phyloP scores from a whole-genome alignment of 2,797 vertebrate species.

The Propithecus deckenii region DNA sequence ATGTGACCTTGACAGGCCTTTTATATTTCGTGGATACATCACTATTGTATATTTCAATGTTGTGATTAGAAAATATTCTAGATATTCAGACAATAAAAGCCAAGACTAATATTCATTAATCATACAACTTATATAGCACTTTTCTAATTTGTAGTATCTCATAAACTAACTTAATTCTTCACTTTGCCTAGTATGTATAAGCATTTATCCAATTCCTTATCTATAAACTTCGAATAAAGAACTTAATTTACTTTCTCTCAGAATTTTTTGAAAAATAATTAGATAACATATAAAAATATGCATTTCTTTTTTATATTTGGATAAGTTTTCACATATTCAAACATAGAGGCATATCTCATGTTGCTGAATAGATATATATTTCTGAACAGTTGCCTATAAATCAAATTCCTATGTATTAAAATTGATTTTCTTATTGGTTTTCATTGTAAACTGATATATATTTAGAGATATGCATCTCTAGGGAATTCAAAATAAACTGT shows the following conservation, averaged over 20 bases:
- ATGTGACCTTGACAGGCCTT: not conserved
- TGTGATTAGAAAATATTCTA: not conserved
- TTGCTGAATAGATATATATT: conserved; percentile 6
- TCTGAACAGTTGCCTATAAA: conserved; percentile 14
- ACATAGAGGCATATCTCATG: not conserved
- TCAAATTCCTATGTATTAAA: conserved; percentile 47
- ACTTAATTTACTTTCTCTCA: not conserved
- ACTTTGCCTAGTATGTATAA: not conserved
- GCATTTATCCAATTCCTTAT: conserved; percentile 2
- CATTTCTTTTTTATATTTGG: not conserved
- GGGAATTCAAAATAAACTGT: conserved; percentile 8
- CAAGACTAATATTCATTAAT: not conserved
- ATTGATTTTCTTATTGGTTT: conserved; percentile 64
- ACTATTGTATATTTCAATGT: not conserved
- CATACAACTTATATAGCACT: not conserved
- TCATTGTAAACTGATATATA: conserved; percentile 41
- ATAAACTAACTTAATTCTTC: not conserved
- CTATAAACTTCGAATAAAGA: not conserved
- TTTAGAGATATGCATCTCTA: not conserved
- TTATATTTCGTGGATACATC: not conserved
- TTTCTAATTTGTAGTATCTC: not conserved
- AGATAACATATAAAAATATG: not conserved
- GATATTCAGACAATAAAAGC: not conserved
- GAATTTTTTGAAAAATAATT: conserved; percentile 43
- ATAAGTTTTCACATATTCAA: conserved; percentile 35